These are phyloP conservation scores for Belonocnema kinseyi DNA, from an alignment of 1,140 invertebrate genomes.

Conservation along the genomic window DNA sequence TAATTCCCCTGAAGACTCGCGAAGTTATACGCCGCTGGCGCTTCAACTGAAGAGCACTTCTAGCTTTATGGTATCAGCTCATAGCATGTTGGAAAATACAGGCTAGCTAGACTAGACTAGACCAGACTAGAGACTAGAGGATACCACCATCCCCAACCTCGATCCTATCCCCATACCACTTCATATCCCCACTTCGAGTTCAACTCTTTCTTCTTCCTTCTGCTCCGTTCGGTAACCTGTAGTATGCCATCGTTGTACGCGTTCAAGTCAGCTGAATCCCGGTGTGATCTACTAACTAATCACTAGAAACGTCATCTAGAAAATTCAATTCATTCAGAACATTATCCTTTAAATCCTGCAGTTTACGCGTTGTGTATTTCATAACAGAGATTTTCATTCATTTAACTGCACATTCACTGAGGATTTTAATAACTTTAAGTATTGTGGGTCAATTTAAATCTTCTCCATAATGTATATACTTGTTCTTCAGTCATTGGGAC, in stretches of 20 bases:
- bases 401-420: too few relatives aligned
- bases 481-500: background rate
- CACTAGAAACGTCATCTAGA: background rate
- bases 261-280: constrained; percentile 45
- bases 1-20: too few relatives aligned
- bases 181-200: constrained; percentile 37
- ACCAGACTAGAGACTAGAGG: constrained; percentile 42
- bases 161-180: constrained; percentile 45
- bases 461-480: background rate
- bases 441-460: background rate
- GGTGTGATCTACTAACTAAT: constrained; percentile 4
- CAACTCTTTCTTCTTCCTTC: constrained; percentile 46
- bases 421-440: too few relatives aligned
- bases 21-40: too few relatives aligned
- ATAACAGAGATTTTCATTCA: too few relatives aligned
- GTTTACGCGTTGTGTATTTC: background rate
- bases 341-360: constrained; percentile 6
- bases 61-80: constrained; percentile 45
- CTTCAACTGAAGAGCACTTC: constrained; percentile 13
- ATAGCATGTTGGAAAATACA: background rate
- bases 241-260: constrained; percentile 44
- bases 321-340: background rate
- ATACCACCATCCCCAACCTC: constrained; percentile 39
- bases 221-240: constrained; percentile 42
- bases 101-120: background rate